Percentiles rank a stretch among this genome's conserved stretches.
phyloP scores from a whole-genome alignment of 2,888 invertebrate genomes.

The Disparrhopalites patrizii region DNA sequence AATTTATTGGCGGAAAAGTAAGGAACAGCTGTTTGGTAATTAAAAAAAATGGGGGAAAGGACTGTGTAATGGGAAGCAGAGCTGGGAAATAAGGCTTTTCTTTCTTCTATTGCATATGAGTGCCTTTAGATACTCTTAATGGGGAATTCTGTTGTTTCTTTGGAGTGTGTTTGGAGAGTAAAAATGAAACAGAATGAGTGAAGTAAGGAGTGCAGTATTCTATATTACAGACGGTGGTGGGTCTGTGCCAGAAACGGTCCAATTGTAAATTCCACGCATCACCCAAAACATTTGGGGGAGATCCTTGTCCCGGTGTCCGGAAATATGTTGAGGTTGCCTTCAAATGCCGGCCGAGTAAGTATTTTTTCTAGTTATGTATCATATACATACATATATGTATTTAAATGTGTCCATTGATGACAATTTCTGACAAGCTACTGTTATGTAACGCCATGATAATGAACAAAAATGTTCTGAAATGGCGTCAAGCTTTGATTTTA shows the following conservation, averaged over 20 bases:
- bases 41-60: too few relatives aligned
- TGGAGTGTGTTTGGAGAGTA: too few relatives aligned
- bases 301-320: constrained; percentile 85
- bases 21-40: too few relatives aligned
- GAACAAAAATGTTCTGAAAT: background rate
- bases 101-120: too few relatives aligned
- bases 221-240: constrained; percentile 88
- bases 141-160: too few relatives aligned
- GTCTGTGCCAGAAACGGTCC: constrained; percentile 87
- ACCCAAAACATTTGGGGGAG: constrained; percentile 80
- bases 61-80: too few relatives aligned
- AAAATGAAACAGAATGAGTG: constrained; percentile 8
- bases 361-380: background rate
- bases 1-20: too few relatives aligned
- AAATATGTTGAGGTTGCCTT: constrained; percentile 95
- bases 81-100: too few relatives aligned
- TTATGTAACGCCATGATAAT: background rate
- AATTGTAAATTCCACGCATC: constrained; percentile 87
- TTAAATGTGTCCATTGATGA: background rate
- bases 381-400: background rate
- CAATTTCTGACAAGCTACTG: background rate
- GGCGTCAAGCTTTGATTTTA: constrained; percentile 1
- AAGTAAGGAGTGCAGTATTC: constrained; percentile 62
- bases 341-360: constrained; percentile 96
- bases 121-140: too few relatives aligned